A percentile compares a stretch with the other conserved stretches of the same genome.
Evolutionary conservation across 2,888 invertebrate species (phyloP).

Genomic region (Morpho deidamia): DNA sequence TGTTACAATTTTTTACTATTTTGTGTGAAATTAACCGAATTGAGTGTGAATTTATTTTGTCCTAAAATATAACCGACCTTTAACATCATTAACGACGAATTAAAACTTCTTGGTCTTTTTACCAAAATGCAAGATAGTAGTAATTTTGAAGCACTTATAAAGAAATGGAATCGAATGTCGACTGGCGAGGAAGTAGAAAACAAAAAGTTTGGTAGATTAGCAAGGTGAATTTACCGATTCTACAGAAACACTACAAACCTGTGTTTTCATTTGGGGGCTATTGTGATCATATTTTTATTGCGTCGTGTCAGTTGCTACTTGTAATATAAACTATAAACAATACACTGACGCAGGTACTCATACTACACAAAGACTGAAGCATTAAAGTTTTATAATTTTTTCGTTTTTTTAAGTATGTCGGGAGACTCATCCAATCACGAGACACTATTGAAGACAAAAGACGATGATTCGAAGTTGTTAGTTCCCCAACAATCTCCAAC

Average conservation of each 20-base stretch:
- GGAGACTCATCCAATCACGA: conserved; percentile 55
- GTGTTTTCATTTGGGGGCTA: conserved; percentile 26
- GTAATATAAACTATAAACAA: conserved; percentile 23
- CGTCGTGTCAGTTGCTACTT: conserved; percentile 12
- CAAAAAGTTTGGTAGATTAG: conserved; percentile 42
- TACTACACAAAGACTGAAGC: too few species aligned
- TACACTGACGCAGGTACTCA: too few species aligned
- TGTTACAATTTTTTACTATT: too few species aligned
- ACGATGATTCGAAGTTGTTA: conserved; percentile 49
- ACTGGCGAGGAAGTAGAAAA: conserved; percentile 38
- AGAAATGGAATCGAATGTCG: conserved; percentile 67
- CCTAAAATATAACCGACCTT: too few species aligned
- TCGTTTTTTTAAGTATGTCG: conserved; percentile 54
- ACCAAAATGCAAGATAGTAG: conserved; percentile 61
- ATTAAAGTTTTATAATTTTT: not conserved
- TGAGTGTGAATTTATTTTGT: too few species aligned
- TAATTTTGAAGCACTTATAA: conserved; percentile 64
- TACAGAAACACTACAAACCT: conserved; percentile 27
- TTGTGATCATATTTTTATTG: conserved; percentile 43
- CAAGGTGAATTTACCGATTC: conserved; percentile 46
- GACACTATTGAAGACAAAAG: conserved; percentile 48
- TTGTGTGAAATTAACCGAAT: too few species aligned
- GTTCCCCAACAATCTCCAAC: conserved; percentile 38
- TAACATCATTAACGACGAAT: not conserved
- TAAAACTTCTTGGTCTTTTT: conserved; percentile 45